Conservation (phyloP, 2,113 vertebrate species). For the Brienomyrus longianalis region DNA sequence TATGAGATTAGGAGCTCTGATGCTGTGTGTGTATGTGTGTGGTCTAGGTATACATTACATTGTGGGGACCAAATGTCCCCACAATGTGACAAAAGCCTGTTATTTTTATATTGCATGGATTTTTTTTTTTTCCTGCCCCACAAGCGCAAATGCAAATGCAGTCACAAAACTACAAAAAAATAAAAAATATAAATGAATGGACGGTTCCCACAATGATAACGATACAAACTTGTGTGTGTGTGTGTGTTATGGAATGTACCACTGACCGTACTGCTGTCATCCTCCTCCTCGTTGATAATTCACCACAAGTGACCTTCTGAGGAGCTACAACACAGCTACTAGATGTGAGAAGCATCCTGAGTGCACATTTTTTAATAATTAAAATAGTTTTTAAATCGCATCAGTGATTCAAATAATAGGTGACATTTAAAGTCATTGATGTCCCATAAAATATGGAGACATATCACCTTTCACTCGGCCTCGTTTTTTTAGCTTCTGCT, state of each 20-base stretch:
- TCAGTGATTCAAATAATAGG: background rate
- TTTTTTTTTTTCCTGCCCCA: background rate
- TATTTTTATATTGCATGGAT: background rate
- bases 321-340: background rate
- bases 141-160: background rate
- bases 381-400: background rate
- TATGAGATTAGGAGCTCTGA: conserved; percentile 4
- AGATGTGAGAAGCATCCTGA: background rate
- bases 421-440: background rate
- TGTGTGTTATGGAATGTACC: background rate
- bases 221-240: background rate
- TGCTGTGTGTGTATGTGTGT: background rate
- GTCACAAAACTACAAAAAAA: background rate
- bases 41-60: background rate
- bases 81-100: background rate
- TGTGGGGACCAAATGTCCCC: background rate
- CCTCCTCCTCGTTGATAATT: background rate
- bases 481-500: background rate
- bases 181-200: background rate
- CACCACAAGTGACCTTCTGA: background rate
- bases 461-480: background rate
- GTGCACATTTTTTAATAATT: background rate
- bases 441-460: background rate
- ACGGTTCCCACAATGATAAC: background rate
- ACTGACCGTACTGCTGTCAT: background rate